These are phyloP conservation scores for Phalanger gymnotis DNA, from an alignment of 2,797 vertebrate species.

Conservation along the genomic window DNA sequence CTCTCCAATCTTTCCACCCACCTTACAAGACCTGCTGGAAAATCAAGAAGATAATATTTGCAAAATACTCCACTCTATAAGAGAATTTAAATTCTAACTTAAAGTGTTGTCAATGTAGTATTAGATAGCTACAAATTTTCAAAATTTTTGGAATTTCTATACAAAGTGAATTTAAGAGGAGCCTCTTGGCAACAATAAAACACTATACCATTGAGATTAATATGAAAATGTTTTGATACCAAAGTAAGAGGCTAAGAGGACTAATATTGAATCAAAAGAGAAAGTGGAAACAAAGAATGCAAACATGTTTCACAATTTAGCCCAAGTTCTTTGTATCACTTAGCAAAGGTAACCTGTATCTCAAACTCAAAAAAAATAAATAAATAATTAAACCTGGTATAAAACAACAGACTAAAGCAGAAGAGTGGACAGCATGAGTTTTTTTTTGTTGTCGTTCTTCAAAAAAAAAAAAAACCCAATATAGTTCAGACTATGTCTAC, in stretches of 20 bases:
- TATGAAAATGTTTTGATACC: conserved; percentile 16
- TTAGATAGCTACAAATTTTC: not conserved
- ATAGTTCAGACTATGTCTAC: not conserved
- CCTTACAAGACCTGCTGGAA: not conserved
- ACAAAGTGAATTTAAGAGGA: conserved; percentile 27
- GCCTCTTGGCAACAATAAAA: not conserved
- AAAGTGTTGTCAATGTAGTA: conserved; percentile 25
- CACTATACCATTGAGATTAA: not conserved
- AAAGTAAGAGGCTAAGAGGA: not conserved
- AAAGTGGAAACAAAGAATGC: conserved; percentile 38
- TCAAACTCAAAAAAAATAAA: not conserved
- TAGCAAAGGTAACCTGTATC: conserved; percentile 47
- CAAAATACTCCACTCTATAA: conserved; percentile 10
- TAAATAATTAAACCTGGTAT: conserved; percentile 1
- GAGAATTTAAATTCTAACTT: conserved; percentile 16
- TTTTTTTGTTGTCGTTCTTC: not conserved
- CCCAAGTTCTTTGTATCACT: conserved; percentile 16
- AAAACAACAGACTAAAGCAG: conserved; percentile 3
- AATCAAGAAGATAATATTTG: conserved; percentile 37
- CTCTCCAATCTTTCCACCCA: not conserved
- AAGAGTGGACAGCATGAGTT: not conserved
- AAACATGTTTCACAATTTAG: conserved; percentile 10
- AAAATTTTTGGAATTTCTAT: conserved; percentile 38
- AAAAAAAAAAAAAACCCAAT: not conserved
- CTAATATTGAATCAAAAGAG: conserved; percentile 17